These are phyloP conservation scores for Pipa parva DNA, from an alignment of 2,113 vertebrate species.

Conservation along the genomic window DNA sequence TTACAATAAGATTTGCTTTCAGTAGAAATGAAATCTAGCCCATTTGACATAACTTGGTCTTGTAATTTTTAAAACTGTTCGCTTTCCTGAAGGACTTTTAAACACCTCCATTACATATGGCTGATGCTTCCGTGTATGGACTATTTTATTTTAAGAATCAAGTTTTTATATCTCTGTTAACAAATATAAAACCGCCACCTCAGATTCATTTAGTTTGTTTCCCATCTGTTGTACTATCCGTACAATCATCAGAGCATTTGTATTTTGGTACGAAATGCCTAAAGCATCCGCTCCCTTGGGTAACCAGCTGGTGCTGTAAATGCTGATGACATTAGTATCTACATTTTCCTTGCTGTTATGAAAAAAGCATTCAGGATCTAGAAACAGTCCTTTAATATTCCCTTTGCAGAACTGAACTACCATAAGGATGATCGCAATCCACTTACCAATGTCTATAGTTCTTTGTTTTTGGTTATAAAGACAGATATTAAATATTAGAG, in stretches of 20 bases:
- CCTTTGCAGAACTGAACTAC: not conserved
- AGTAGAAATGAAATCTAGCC: not conserved
- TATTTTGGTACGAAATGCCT: slow-evolving; percentile 21
- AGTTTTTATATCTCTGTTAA: slow-evolving; percentile 40
- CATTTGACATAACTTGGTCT: not conserved
- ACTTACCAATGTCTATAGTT: not conserved
- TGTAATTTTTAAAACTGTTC: slow-evolving; percentile 19
- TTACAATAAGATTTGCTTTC: too few species aligned
- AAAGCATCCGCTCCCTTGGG: slow-evolving; percentile 18
- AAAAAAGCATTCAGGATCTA: slow-evolving; percentile 9
- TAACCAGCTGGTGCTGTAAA: slow-evolving; percentile 29
- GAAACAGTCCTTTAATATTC: not conserved
- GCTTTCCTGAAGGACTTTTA: slow-evolving; percentile 18
- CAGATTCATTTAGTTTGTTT: slow-evolving; percentile 39
- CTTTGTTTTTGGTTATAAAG: too few species aligned
- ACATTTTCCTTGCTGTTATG: slow-evolving; percentile 30
- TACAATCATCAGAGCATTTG: slow-evolving; percentile 36
- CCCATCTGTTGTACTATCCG: slow-evolving; percentile 35
- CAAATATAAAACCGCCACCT: slow-evolving; percentile 41
- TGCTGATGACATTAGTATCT: slow-evolving; percentile 30
- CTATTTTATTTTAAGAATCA: slow-evolving; percentile 19
- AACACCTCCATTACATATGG: slow-evolving; percentile 17
- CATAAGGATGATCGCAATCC: not conserved
- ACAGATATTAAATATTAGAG: too few species aligned
- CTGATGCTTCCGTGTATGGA: not conserved